Evolutionary conservation across 2,797 vertebrate species (phyloP).

Genomic region (Rhynchotus rufescens): DNA sequence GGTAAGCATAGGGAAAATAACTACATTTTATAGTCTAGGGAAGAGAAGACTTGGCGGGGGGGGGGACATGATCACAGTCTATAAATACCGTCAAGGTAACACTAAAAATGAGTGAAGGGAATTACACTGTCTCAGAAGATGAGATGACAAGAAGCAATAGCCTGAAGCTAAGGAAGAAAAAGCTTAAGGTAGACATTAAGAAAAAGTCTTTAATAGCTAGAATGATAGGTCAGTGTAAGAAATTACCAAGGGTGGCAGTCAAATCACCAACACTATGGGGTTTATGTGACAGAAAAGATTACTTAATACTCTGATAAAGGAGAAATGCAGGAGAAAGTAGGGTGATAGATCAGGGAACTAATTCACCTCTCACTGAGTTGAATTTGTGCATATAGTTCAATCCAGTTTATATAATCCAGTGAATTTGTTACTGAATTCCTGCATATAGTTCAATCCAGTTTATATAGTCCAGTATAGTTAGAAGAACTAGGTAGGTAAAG

Average conservation of each 20-base stretch:
- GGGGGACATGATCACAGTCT: background rate
- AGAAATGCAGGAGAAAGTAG: background rate
- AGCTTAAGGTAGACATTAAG: background rate
- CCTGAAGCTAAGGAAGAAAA: conserved; percentile 5
- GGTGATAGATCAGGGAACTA: background rate
- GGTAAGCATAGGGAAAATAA: background rate
- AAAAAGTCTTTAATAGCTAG: background rate
- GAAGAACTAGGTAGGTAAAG: background rate
- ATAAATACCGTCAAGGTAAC: background rate
- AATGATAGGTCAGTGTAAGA: background rate
- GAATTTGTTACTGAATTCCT: background rate
- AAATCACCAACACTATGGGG: background rate
- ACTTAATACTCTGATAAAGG: background rate
- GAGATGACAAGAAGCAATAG: background rate
- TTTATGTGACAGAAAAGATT: background rate
- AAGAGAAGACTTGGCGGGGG: background rate
- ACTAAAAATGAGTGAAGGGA: conserved; percentile 22
- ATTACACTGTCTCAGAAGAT: background rate
- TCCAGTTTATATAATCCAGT: background rate
- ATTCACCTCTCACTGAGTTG: background rate
- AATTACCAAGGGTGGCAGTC: background rate
- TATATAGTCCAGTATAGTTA: background rate
- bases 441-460: background rate
- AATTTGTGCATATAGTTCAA: background rate
- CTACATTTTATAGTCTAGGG: background rate